Conservation (phyloP, 2,888 invertebrate genomes). For the Conomelus anceps region DNA sequence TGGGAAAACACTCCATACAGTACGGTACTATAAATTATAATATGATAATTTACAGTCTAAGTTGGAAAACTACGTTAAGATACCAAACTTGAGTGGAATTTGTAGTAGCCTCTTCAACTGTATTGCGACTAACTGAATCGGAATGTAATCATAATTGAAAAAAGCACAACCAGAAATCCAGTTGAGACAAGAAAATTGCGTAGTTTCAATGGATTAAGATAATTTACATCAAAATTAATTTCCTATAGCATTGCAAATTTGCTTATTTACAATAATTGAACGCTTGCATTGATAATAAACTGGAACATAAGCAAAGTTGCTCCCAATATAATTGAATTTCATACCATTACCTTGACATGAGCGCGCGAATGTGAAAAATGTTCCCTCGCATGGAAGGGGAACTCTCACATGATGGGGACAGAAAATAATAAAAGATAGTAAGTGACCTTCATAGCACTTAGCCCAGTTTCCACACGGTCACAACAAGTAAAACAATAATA, state of each 20-base stretch:
- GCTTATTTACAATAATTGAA: background rate
- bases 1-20: background rate
- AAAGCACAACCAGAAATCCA: background rate
- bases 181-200: background rate
- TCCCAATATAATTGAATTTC: background rate
- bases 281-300: background rate
- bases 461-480: background rate
- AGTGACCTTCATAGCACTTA: background rate
- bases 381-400: background rate
- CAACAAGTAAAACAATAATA: background rate
- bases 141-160: background rate
- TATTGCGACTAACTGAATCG: background rate
- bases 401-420: background rate
- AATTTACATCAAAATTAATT: background rate
- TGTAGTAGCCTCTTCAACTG: background rate
- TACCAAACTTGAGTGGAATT: background rate
- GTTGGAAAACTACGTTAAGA: background rate
- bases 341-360: background rate
- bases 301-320: background rate
- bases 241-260: background rate
- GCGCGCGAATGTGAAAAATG: background rate
- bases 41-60: background rate
- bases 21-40: background rate
- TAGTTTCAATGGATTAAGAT: background rate
- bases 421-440: background rate